Percentiles rank a stretch among this genome's conserved stretches.
phyloP scores from a whole-genome alignment of 2,797 vertebrate species.

The Tachyglossus aculeatus region DNA sequence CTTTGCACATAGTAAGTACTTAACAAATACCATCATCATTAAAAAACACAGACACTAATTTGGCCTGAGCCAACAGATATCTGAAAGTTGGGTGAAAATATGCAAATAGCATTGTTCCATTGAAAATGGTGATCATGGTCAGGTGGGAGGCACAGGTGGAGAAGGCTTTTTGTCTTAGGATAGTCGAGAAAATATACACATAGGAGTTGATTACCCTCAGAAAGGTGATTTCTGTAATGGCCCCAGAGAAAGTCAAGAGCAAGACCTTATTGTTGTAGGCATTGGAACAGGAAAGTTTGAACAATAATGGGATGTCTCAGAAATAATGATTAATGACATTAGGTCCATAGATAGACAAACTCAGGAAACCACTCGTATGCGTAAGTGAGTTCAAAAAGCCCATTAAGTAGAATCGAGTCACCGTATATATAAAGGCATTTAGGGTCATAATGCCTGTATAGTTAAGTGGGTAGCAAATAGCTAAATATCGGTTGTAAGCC shows the following conservation, averaged over 20 bases:
- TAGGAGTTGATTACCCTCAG: conserved; percentile 32
- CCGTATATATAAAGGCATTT: neutral
- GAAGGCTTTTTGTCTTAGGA: conserved; percentile 39
- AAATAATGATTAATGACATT: conserved; percentile 45
- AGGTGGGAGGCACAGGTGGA: conserved; percentile 50
- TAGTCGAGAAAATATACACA: conserved; percentile 16
- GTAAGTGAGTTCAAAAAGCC: conserved; percentile 21
- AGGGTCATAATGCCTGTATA: conserved; percentile 44
- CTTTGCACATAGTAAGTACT: too few species aligned
- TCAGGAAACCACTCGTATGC: conserved; percentile 39
- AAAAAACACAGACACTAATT: conserved; percentile 48
- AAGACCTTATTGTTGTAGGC: neutral
- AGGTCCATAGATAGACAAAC: conserved; percentile 37
- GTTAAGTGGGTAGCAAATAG: conserved; percentile 50
- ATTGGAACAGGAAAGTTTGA: conserved; percentile 26
- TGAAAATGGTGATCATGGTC: conserved; percentile 25
- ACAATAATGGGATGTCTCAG: conserved; percentile 46
- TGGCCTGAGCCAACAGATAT: neutral
- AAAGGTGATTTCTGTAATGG: conserved; percentile 15
- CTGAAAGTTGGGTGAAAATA: conserved; percentile 20
- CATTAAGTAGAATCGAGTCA: conserved; percentile 3
- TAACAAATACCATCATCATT: too few species aligned
- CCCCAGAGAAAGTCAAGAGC: conserved; percentile 24
- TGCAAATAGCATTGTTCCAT: conserved; percentile 41
- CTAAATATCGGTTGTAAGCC: conserved; percentile 52